Evolutionary conservation across 2,113 vertebrate genomes (phyloP).

Genomic region (Columba janthina): DNA sequence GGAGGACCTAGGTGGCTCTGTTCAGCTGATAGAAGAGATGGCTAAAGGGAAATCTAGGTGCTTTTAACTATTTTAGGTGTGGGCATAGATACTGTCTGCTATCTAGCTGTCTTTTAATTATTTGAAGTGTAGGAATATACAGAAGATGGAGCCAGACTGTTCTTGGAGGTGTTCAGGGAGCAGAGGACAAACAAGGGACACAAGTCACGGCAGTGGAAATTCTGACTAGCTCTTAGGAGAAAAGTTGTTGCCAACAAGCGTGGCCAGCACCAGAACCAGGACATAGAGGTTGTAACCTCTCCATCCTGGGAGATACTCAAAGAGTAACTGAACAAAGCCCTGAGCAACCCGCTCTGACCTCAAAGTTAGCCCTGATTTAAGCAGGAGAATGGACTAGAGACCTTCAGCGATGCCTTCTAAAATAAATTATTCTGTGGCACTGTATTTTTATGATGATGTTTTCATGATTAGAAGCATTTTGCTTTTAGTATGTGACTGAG

Average conservation of each 20-base stretch:
- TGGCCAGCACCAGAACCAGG: neutral
- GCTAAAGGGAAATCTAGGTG: neutral
- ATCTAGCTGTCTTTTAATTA: neutral
- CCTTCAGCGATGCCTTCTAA: neutral
- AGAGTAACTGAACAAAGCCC: neutral
- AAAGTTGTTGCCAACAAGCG: rapidly evolving
- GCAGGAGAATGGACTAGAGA: neutral
- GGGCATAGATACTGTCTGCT: too few relatives aligned
- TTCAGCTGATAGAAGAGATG: neutral
- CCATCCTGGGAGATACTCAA: neutral
- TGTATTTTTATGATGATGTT: neutral
- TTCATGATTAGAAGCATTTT: neutral
- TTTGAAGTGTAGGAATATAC: neutral
- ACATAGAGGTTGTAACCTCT: neutral
- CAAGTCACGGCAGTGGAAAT: rapidly evolving
- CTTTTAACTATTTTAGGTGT: too few relatives aligned
- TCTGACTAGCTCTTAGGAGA: neutral
- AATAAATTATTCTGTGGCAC: neutral
- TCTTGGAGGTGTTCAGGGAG: neutral
- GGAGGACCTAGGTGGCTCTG: neutral
- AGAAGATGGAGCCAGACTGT: neutral
- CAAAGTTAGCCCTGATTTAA: neutral
- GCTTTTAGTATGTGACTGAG: neutral
- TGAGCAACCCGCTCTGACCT: neutral
- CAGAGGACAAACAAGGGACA: neutral